Evolutionary conservation across 2,888 invertebrate genomes (phyloP).

Genomic region (Heterodera filipjevi): DNA sequence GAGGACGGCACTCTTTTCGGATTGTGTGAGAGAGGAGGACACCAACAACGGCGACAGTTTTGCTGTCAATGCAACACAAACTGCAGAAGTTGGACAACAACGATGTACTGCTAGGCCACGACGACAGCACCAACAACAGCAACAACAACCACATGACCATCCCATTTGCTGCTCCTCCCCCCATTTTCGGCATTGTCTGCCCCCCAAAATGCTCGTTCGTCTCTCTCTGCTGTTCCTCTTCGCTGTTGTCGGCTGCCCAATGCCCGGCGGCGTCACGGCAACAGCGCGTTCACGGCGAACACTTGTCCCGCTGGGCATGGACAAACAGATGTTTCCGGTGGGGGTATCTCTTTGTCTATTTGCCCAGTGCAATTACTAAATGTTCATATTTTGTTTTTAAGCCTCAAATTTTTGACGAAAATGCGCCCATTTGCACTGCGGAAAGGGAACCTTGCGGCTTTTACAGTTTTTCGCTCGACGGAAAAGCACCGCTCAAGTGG

Average conservation of each 20-base stretch:
- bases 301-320: conserved; percentile 23
- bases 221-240: background rate
- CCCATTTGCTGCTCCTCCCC: background rate
- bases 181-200: background rate
- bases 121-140: background rate
- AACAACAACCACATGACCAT: background rate
- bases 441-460: conserved; percentile 48
- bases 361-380: background rate
- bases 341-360: background rate
- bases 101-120: background rate
- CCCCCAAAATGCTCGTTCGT: background rate
- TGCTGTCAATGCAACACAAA: background rate
- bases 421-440: conserved; percentile 41
- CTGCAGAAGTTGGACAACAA: background rate
- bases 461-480: conserved; percentile 45
- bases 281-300: conserved; percentile 12
- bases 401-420: conserved; percentile 34
- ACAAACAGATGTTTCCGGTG: conserved; percentile 29
- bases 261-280: background rate
- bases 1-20: no score
- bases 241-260: background rate
- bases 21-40: no score
- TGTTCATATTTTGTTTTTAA: conserved; percentile 27
- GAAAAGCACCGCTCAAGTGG: conserved; percentile 46
- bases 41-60: background rate